Conservation (phyloP, 2,888 invertebrate genomes). For the Ichneumoninae sp. region DNA sequence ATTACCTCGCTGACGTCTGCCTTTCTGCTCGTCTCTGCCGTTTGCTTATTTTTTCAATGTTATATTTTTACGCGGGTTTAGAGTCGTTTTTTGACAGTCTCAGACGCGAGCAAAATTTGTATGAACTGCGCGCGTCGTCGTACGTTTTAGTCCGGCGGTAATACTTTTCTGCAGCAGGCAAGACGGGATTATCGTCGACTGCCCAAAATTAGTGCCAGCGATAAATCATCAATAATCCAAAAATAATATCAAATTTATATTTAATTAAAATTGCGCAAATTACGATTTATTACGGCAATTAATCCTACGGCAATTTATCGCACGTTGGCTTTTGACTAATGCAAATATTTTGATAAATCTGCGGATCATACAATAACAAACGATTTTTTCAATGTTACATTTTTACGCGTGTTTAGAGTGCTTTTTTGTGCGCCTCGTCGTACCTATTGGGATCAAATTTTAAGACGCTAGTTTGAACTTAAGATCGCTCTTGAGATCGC, state of each 20-base stretch:
- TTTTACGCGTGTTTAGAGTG: constrained; percentile 69
- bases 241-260: too few species aligned
- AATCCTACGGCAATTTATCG: neutral
- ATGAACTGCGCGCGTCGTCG: constrained; percentile 42
- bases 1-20: constrained; percentile 63
- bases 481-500: too few species aligned
- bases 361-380: too few species aligned
- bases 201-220: neutral
- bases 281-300: neutral
- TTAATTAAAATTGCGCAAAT: neutral
- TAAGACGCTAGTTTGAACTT: too few species aligned
- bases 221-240: neutral
- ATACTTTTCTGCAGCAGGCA: constrained; percentile 32
- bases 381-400: constrained; percentile 51
- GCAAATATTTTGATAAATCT: too few species aligned
- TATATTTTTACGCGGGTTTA: constrained; percentile 74
- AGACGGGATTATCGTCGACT: constrained; percentile 22
- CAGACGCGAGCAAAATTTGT: constrained; percentile 16
- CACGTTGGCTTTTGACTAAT: neutral
- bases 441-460: neutral
- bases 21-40: constrained; percentile 26
- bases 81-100: neutral
- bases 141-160: constrained; percentile 20
- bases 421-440: constrained; percentile 20
- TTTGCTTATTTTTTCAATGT: constrained; percentile 74